These are phyloP conservation scores for Hoplodrina blanda DNA, from an alignment of 2,888 invertebrate species.

Conservation along the genomic window DNA sequence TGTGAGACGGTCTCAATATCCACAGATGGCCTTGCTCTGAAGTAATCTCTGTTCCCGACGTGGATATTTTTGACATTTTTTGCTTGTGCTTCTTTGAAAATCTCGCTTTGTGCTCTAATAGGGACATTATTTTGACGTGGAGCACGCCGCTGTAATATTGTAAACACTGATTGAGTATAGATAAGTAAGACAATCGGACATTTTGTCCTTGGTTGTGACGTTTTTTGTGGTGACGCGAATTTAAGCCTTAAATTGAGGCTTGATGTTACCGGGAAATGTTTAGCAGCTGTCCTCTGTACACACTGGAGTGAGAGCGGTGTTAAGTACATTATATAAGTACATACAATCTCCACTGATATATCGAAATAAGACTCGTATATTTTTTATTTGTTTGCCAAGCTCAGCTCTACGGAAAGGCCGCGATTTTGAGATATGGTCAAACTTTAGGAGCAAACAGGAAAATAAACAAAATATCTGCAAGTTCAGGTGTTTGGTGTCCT, in stretches of 20 bases:
- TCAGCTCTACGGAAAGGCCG: slow-evolving; percentile 22
- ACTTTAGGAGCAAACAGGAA: slow-evolving; percentile 42
- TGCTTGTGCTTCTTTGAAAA: slow-evolving; percentile 87
- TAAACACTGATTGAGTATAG: slow-evolving; percentile 89
- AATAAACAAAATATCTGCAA: slow-evolving; percentile 39
- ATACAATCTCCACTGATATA: slow-evolving; percentile 30
- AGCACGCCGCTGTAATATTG: slow-evolving; percentile 86
- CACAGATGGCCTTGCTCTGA: slow-evolving; percentile 89
- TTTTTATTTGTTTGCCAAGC: slow-evolving; percentile 38
- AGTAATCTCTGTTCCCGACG: slow-evolving; percentile 83
- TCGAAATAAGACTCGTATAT: slow-evolving; percentile 13
- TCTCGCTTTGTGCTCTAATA: slow-evolving; percentile 88
- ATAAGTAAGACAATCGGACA: slow-evolving; percentile 87
- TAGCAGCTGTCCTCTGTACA: slow-evolving; percentile 62
- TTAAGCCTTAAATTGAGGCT: slow-evolving; percentile 65
- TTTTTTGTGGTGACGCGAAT: slow-evolving; percentile 74
- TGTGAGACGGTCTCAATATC: slow-evolving; percentile 90
- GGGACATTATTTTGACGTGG: slow-evolving; percentile 90
- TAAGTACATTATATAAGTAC: slow-evolving; percentile 25
- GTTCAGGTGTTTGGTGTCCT: slow-evolving; percentile 17
- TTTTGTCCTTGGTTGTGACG: slow-evolving; percentile 75
- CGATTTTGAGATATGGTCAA: slow-evolving; percentile 43
- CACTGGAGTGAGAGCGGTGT: slow-evolving; percentile 31
- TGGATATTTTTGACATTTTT: slow-evolving; percentile 88
- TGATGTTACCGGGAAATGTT: slow-evolving; percentile 63